phyloP scores from a whole-genome alignment of 1,140 invertebrate species.

The Drosophila kohkoa region DNA sequence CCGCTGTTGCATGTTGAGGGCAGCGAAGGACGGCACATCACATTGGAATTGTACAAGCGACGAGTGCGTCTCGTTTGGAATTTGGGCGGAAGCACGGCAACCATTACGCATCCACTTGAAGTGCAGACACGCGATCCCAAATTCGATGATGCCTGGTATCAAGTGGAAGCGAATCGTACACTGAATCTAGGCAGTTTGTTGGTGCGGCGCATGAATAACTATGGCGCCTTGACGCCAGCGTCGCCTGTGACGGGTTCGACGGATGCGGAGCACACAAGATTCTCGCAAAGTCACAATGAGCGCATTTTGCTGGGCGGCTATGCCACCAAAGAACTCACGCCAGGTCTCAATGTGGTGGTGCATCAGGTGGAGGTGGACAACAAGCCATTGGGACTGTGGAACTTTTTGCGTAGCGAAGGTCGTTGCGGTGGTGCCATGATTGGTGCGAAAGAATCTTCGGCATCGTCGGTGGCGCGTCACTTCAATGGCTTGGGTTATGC shows the following conservation, averaged over 20 bases:
- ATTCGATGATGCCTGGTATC: constrained; percentile 90
- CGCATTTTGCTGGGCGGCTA: constrained; percentile 87
- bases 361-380: constrained; percentile 92
- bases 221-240: constrained; percentile 57
- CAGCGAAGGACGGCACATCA: constrained; percentile 89
- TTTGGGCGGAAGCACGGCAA: constrained; percentile 89
- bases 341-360: constrained; percentile 90
- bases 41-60: constrained; percentile 91
- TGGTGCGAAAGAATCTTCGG: constrained; percentile 71
- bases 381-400: constrained; percentile 93
- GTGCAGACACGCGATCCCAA: constrained; percentile 86
- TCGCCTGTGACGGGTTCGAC: constrained; percentile 62
- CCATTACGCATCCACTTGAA: constrained; percentile 88
- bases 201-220: constrained; percentile 81
- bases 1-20: constrained; percentile 85
- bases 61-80: constrained; percentile 92
- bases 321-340: constrained; percentile 83
- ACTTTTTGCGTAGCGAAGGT: constrained; percentile 89
- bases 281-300: constrained; percentile 84
- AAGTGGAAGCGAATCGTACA: constrained; percentile 89
- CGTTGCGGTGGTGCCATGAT: constrained; percentile 87
- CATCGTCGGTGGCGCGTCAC: constrained; percentile 80
- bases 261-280: constrained; percentile 75
- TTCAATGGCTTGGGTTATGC: constrained; percentile 93
- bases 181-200: constrained; percentile 74